These are phyloP conservation scores for Oxycera nigricornis DNA, from an alignment of 2,888 invertebrate species.

Conservation along the genomic window DNA sequence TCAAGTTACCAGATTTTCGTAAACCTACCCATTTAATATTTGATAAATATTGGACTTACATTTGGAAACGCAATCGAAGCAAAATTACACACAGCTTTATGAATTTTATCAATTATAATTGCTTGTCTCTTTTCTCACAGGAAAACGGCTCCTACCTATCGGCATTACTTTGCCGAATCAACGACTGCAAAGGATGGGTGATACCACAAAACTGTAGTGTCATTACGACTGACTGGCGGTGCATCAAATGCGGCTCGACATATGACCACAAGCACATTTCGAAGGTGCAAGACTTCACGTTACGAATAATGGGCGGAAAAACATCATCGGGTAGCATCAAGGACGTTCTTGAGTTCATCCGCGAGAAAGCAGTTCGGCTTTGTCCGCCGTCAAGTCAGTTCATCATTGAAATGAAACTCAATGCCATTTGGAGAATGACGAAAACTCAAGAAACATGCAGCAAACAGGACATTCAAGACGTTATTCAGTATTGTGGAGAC, in stretches of 20 bases:
- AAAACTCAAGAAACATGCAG: slow-evolving; percentile 54
- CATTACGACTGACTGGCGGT: slow-evolving; percentile 69
- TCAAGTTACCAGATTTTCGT: no score
- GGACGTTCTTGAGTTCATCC: slow-evolving; percentile 59
- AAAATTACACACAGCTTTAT: no score
- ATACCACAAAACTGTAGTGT: slow-evolving; percentile 70
- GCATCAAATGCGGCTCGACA: slow-evolving; percentile 66
- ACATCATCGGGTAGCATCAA: slow-evolving; percentile 56
- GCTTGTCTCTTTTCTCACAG: slow-evolving; percentile 49
- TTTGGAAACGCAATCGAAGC: no score
- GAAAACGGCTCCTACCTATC: slow-evolving; percentile 60
- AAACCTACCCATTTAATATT: no score
- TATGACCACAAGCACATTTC: slow-evolving; percentile 58
- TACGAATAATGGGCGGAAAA: slow-evolving; percentile 59
- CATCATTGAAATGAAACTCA: slow-evolving; percentile 59
- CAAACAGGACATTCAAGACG: slow-evolving; percentile 54
- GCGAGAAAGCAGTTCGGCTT: slow-evolving; percentile 58
- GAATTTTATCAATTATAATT: no score
- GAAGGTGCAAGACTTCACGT: slow-evolving; percentile 58
- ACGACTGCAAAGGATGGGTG: slow-evolving; percentile 57
- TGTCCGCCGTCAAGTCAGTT: slow-evolving; percentile 60
- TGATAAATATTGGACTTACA: no score
- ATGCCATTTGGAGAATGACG: slow-evolving; percentile 61
- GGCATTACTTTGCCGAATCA: slow-evolving; percentile 63
- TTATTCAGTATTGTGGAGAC: slow-evolving; percentile 59